Percentiles rank a stretch among this genome's conserved stretches.
Conservation (phyloP, 37 sponge, comb jelly and placozoan species). For the Spongilla lacustris region DNA sequence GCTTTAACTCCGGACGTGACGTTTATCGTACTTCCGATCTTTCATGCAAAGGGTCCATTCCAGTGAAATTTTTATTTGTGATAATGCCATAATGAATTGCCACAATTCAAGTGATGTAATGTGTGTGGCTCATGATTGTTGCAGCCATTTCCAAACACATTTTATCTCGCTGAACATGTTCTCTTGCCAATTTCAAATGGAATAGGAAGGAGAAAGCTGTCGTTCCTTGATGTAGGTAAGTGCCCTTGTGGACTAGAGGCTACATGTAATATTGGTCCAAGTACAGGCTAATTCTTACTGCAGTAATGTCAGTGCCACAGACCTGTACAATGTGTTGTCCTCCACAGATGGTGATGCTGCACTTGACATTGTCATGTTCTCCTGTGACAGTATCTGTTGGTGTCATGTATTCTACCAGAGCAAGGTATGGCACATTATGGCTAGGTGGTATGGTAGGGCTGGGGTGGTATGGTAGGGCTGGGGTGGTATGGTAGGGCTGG, state of each 20-base stretch:
- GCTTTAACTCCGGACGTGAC: too few species aligned
- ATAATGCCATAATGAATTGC: too few species aligned
- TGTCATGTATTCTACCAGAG: not conserved
- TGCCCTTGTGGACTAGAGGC: not conserved
- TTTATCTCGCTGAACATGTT: not conserved
- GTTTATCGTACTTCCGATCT: too few species aligned
- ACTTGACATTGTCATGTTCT: conserved; percentile 5
- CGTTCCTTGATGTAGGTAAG: not conserved
- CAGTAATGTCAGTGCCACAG: too few species aligned
- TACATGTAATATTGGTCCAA: not conserved
- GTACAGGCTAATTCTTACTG: too few species aligned
- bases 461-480: too few species aligned
- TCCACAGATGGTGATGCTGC: conserved; percentile 22
- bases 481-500: too few species aligned
- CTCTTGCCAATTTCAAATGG: not conserved
- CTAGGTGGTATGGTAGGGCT: too few species aligned
- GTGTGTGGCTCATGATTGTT: not conserved
- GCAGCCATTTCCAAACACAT: not conserved
- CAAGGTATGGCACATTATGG: not conserved
- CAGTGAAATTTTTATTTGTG: too few species aligned
- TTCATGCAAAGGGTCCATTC: too few species aligned
- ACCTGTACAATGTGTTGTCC: not conserved
- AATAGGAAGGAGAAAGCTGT: not conserved
- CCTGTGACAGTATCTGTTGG: not conserved
- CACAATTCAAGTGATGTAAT: not conserved